phyloP scores from a whole-genome alignment of 2,888 invertebrate species.

The Hyposoter didymator region DNA sequence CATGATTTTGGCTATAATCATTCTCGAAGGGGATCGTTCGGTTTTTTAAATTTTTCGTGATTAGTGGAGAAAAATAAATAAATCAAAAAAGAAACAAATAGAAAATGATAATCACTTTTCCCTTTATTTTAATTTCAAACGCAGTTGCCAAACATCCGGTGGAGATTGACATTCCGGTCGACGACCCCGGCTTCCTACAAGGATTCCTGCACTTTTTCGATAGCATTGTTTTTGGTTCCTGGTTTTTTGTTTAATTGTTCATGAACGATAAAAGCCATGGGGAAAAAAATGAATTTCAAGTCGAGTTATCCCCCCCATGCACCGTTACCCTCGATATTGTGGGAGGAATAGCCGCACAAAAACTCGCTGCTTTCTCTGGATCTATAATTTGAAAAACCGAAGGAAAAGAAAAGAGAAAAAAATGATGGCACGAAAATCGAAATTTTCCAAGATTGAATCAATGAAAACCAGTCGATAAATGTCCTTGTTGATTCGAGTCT shows the following conservation, averaged over 20 bases:
- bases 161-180: conserved; percentile 21
- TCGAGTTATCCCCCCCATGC: conserved; percentile 16
- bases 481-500: not conserved
- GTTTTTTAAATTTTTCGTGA: not conserved
- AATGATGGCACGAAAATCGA: not conserved
- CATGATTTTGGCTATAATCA: not conserved
- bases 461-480: not conserved
- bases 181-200: conserved; percentile 46
- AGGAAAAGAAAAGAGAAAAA: not conserved
- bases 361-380: conserved; percentile 58
- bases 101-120: not conserved
- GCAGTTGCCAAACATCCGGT: conserved; percentile 14
- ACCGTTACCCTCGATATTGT: conserved; percentile 37
- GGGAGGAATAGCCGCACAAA: conserved; percentile 44
- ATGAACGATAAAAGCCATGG: conserved; percentile 29
- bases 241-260: conserved; percentile 2
- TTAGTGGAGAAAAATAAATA: conserved; percentile 28
- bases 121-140: not conserved
- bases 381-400: conserved; percentile 52
- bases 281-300: conserved; percentile 38
- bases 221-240: not conserved
- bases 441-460: not conserved
- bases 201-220: conserved; percentile 36
- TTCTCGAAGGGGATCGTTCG: not conserved
- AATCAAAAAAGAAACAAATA: not conserved